Conservation (phyloP, 1,140 invertebrate species). For the Drosophila guanche region DNA sequence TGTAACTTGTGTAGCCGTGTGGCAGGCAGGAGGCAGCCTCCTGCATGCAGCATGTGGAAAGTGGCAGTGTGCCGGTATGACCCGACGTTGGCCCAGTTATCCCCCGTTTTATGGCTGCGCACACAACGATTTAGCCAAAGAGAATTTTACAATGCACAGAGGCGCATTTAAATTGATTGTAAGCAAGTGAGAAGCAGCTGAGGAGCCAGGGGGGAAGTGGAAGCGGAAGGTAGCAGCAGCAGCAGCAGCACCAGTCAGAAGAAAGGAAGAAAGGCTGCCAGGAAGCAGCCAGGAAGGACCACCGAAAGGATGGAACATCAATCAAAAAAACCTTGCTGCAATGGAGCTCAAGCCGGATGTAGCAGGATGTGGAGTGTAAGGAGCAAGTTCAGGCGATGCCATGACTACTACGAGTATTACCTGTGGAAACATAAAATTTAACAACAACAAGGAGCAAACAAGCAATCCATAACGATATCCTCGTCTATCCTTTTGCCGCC, state of each 20-base stretch:
- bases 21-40: constrained; percentile 3
- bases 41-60: constrained; percentile 28
- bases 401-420: constrained; percentile 47
- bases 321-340: constrained; percentile 68
- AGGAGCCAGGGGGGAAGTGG: constrained; percentile 5
- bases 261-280: constrained; percentile 63
- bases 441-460: constrained; percentile 51
- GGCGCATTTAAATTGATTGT: constrained; percentile 81
- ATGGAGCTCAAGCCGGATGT: constrained; percentile 35
- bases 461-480: constrained; percentile 76
- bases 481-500: constrained; percentile 26
- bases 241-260: constrained; percentile 1
- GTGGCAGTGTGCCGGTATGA: constrained; percentile 20
- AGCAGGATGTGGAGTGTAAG: constrained; percentile 18
- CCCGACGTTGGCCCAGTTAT: constrained; percentile 42
- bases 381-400: constrained; percentile 16
- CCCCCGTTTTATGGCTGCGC: constrained; percentile 45
- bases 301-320: constrained; percentile 60
- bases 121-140: constrained; percentile 62
- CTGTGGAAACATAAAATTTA: constrained; percentile 78
- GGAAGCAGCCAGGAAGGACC: constrained; percentile 38
- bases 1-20: neutral
- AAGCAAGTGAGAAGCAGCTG: constrained; percentile 42
- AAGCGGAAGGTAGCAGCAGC: constrained; percentile 24
- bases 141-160: constrained; percentile 73